These are phyloP conservation scores for Sciurus carolinensis DNA, from an alignment of 2,797 vertebrate species.

Conservation along the genomic window DNA sequence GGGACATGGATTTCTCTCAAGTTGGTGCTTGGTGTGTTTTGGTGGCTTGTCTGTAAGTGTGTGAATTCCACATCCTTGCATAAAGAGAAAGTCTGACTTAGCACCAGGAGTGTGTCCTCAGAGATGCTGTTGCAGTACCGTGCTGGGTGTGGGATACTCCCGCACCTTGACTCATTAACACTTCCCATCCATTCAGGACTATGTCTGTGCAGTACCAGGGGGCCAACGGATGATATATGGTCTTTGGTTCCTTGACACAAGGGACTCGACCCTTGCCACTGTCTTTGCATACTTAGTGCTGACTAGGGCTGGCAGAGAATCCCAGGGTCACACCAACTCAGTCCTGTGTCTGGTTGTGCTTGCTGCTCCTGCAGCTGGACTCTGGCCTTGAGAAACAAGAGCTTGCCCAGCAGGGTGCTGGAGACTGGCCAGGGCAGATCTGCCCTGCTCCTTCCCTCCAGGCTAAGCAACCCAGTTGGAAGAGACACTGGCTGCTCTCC, in stretches of 20 bases:
- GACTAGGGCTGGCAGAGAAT: background rate
- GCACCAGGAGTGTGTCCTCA: background rate
- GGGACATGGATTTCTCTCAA: background rate
- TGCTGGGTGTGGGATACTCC: accelerated
- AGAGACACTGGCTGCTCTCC: background rate
- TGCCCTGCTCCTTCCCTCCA: background rate
- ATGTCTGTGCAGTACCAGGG: background rate
- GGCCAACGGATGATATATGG: background rate
- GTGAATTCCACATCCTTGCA: background rate
- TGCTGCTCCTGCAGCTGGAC: background rate
- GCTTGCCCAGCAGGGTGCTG: background rate
- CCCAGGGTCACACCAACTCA: background rate
- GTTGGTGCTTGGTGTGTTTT: background rate
- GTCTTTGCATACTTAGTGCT: background rate
- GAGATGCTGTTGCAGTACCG: background rate
- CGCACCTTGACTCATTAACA: background rate
- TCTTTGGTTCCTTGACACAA: background rate
- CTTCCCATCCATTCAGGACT: background rate
- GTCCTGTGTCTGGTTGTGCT: background rate
- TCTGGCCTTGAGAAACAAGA: background rate
- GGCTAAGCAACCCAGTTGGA: background rate
- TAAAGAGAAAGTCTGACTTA: background rate
- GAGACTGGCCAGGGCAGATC: background rate
- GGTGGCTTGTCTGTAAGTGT: background rate
- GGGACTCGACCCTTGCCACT: background rate